Percentiles rank a stretch among this genome's conserved stretches.
Conservation (phyloP, 2,888 invertebrate genomes). For the Halocaridina rubra region DNA sequence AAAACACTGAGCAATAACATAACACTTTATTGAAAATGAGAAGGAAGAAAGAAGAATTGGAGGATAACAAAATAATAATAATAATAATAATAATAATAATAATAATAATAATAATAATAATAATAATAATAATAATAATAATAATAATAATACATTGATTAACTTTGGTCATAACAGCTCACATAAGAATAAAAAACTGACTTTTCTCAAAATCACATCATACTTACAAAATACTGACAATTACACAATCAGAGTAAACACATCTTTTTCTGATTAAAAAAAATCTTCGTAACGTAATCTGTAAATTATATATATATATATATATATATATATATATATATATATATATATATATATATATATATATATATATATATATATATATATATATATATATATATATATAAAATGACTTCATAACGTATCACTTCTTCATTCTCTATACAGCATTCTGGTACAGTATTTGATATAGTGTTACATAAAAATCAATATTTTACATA, state of each 20-base stretch:
- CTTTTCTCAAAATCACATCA: too few relatives aligned
- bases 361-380: background rate
- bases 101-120: too few relatives aligned
- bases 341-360: constrained; percentile 14
- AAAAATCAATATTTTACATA: background rate
- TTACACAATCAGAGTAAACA: too few relatives aligned
- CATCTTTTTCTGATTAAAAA: too few relatives aligned
- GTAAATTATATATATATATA: background rate
- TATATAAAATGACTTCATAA: background rate
- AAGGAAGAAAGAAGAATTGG: background rate
- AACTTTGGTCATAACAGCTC: too few relatives aligned
- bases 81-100: too few relatives aligned
- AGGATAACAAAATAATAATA: too few relatives aligned
- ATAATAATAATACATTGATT: too few relatives aligned
- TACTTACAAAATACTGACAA: too few relatives aligned
- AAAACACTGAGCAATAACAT: background rate
- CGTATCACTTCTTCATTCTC: background rate
- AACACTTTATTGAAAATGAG: constrained; percentile 42
- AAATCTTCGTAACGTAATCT: too few relatives aligned
- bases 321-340: constrained; percentile 11
- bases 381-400: background rate
- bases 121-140: too few relatives aligned
- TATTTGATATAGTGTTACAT: background rate
- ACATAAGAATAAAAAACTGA: too few relatives aligned
- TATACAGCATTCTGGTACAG: background rate